A percentile compares a stretch with the other conserved stretches of the same genome.
phyloP scores from a whole-genome alignment of 2,888 invertebrate species.

The Pristionchus japonicus region DNA sequence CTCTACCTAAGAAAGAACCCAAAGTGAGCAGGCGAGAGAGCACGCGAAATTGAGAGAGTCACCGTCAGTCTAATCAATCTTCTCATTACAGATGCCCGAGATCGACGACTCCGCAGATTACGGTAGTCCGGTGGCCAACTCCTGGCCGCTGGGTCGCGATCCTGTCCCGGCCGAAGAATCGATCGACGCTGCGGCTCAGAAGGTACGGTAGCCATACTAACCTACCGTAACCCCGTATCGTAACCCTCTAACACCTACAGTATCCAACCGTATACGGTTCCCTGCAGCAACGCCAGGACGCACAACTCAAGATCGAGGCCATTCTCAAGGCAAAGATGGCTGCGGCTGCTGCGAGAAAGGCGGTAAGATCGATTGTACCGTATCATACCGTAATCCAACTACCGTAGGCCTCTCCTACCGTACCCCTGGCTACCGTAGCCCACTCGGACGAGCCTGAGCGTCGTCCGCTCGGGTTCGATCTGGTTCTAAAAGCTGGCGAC shows the following conservation, averaged over 20 bases:
- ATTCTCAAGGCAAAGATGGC: constrained; percentile 38
- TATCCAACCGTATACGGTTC: not conserved
- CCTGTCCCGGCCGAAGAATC: not conserved
- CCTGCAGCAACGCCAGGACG: not conserved
- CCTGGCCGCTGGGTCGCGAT: constrained; percentile 17
- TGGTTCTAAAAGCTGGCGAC: not conserved
- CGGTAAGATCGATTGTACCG: not conserved
- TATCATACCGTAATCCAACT: not conserved
- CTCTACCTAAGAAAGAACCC: not conserved
- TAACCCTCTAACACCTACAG: not conserved
- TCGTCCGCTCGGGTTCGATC: not conserved
- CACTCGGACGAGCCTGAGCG: not conserved
- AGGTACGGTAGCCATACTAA: not conserved
- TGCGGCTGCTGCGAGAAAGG: not conserved
- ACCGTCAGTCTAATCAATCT: not conserved
- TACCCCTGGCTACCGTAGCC: not conserved
- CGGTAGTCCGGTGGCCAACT: not conserved
- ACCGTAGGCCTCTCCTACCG: not conserved
- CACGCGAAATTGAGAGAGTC: not conserved
- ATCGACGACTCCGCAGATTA: not conserved
- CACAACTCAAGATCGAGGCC: constrained; percentile 10
- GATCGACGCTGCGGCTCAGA: not conserved
- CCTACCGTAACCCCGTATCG: no score
- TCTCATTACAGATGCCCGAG: constrained; percentile 3
- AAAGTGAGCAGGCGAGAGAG: not conserved